phyloP scores from a whole-genome alignment of 1,140 invertebrate species.

The Rhyacophila brunnea region DNA sequence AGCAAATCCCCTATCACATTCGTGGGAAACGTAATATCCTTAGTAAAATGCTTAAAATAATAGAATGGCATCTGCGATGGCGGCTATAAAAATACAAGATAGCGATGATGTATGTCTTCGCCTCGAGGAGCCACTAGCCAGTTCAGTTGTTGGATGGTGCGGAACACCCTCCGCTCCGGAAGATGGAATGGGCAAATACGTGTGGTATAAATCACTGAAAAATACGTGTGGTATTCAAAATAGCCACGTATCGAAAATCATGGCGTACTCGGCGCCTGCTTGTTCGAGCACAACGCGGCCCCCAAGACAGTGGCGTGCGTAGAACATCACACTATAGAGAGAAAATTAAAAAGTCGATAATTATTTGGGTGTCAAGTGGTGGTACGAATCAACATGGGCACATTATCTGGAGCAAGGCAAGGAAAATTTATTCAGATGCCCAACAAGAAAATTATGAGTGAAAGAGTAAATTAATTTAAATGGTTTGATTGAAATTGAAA shows the following conservation, averaged over 20 bases:
- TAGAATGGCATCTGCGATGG: constrained; percentile 31
- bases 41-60: constrained; percentile 34
- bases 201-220: constrained; percentile 30
- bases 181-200: constrained; percentile 22
- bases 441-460: too few species aligned
- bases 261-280: constrained; percentile 8
- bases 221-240: constrained; percentile 31
- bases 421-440: too few species aligned
- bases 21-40: constrained; percentile 28
- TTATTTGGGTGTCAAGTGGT: too few species aligned
- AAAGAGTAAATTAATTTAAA: too few species aligned
- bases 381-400: too few species aligned
- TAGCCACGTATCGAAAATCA: constrained; percentile 30
- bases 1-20: constrained; percentile 29
- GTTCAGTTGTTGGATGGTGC: background rate
- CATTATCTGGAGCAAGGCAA: too few species aligned
- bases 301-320: background rate
- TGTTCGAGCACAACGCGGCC: background rate
- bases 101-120: constrained; percentile 32
- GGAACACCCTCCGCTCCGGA: constrained; percentile 1
- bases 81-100: constrained; percentile 36
- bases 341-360: background rate
- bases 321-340: background rate
- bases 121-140: constrained; percentile 10
- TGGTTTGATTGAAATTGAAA: too few species aligned